phyloP scores from a whole-genome alignment of 2,113 vertebrate genomes.

The Clinocottus analis region DNA sequence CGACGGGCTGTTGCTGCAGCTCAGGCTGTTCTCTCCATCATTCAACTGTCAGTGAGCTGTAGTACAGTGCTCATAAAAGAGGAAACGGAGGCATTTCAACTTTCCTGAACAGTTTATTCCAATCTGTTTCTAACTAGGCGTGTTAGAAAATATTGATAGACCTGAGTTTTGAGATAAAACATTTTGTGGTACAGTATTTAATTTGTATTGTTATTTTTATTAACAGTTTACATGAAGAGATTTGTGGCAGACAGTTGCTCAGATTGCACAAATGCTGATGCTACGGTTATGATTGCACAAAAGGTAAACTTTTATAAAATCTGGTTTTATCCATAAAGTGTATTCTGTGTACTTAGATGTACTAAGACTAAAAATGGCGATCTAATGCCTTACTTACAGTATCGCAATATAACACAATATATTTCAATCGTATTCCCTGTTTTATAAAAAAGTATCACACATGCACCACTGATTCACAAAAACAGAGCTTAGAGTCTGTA shows the following conservation, averaged over 20 bases:
- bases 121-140: neutral
- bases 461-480: neutral
- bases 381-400: no score
- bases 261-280: neutral
- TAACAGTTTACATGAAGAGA: no score
- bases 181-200: neutral
- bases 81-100: conserved; percentile 28
- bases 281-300: no score
- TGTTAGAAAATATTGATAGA: neutral
- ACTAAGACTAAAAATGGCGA: no score
- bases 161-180: neutral
- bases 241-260: neutral
- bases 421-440: neutral
- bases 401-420: neutral
- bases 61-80: conserved; percentile 22
- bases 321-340: no score
- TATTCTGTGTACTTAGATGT: no score
- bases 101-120: conserved; percentile 4
- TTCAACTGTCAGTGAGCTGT: conserved; percentile 26
- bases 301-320: no score
- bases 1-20: conserved; percentile 28
- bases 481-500: neutral
- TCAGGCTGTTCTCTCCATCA: conserved; percentile 29
- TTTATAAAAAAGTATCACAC: neutral
- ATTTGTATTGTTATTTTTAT: neutral